Evolutionary conservation across 2,113 vertebrate species (phyloP).

Genomic region (Paradoxurus hermaphroditus): DNA sequence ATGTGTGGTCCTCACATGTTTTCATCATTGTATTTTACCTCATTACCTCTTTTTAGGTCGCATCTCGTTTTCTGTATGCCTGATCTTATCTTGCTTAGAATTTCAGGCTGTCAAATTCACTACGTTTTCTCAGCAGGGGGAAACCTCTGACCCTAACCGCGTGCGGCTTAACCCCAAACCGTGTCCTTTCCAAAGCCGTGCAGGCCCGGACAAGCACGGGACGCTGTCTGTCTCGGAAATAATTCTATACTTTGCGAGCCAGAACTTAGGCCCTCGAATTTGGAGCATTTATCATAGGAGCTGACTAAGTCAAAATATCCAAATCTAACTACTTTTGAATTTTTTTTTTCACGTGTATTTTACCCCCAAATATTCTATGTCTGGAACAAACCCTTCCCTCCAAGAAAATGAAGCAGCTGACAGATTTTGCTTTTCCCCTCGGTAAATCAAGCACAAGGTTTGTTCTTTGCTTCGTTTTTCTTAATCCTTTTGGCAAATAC

Average conservation of each 20-base stretch:
- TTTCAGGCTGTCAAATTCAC: background rate
- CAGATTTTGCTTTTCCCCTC: constrained; percentile 31
- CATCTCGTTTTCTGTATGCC: background rate
- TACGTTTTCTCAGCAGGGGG: background rate
- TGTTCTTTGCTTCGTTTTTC: constrained; percentile 71
- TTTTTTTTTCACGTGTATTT: background rate
- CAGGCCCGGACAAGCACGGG: background rate
- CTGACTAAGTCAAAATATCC: background rate
- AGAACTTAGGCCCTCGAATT: background rate
- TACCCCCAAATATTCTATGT: background rate
- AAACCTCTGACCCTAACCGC: background rate
- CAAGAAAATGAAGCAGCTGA: background rate
- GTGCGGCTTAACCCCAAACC: background rate
- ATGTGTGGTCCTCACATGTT: background rate
- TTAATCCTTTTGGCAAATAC: constrained; percentile 46
- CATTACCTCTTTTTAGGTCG: background rate
- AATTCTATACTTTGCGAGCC: background rate
- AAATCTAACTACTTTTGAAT: background rate
- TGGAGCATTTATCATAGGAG: background rate
- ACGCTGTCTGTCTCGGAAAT: background rate
- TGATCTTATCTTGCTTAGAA: background rate
- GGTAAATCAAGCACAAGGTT: background rate
- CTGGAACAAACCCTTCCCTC: background rate
- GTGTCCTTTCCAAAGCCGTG: background rate
- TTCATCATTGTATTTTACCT: background rate